Base-by-base conservation (phyloP, 2,113 vertebrate genomes). In the Asarcornis scutulata region DNA sequence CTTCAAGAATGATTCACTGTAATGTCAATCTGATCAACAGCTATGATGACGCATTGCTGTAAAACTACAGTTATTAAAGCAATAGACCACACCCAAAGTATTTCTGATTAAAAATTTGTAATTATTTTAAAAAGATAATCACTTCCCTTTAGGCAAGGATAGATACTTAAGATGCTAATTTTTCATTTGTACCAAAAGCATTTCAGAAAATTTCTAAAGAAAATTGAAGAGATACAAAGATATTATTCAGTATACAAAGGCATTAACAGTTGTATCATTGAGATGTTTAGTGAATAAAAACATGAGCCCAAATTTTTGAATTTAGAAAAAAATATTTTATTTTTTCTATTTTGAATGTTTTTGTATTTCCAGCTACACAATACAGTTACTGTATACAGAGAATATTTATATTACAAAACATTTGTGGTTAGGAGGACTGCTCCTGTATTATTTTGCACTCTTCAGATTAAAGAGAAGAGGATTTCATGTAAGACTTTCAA, bases 121-220 rank as follows among this genome's bases (percentile, higher is more conserved):
- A 44, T 86, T 67, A 62, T 81, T 94, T 86, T 29, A 1, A 59
- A 91, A 90, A 38, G 0, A 50, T 17, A 36, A 88, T 67, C 6
- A 80, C 12, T 55, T 71, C 13, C 26, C 38, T 72, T 59, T 55
- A 86, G 52, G 52, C 21, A 88, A 93, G 9, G 3, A 14, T 53
- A 56, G 42, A 40, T 9, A 68, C 4, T 62, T 76, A 71, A 12
- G 36, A 55, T 90, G 36, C 3, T 60, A 31, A 48, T 64, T 89
- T 89, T 82, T 73, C 14, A 55, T 63, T 91, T 66, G 25, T 64
- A 62, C 7, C 7, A 48, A 89, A 79, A 8, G 31, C n/a, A 73
- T 87, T 94, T 89, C 26, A 76, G 17, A 83, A 85, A 72, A 73
- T 58, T 79, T 66, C 67, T 76, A 20, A 88, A 63, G 17, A 56